A percentile compares a stretch with the other conserved stretches of the same genome.
These are phyloP conservation scores for Avahi laniger DNA, from an alignment of 2,797 vertebrate genomes.

Conservation along the genomic window DNA sequence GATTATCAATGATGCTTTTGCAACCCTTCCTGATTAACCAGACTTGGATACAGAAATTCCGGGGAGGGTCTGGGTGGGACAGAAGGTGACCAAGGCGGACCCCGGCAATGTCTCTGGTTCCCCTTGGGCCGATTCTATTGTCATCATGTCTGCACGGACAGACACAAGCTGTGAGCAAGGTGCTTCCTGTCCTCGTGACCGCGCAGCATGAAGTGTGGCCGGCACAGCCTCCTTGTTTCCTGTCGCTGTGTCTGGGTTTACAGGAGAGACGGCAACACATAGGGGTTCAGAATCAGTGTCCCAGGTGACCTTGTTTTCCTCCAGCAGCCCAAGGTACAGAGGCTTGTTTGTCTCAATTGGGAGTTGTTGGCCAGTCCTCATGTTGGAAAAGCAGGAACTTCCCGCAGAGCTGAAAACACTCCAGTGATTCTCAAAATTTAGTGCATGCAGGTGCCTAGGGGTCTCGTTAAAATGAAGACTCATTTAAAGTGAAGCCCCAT, in stretches of 20 bases:
- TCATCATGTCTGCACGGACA: not conserved
- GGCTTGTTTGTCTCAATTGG: not conserved
- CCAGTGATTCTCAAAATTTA: not conserved
- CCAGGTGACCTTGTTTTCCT: not conserved
- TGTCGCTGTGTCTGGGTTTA: not conserved
- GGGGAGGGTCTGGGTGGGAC: not conserved
- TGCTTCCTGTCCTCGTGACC: constrained; percentile 22
- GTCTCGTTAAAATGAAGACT: not conserved
- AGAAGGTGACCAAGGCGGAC: not conserved
- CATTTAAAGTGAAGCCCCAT: not conserved
- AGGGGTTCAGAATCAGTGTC: not conserved
- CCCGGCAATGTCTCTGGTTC: not conserved
- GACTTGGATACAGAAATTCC: not conserved
- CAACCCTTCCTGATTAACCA: not conserved
- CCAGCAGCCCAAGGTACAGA: not conserved
- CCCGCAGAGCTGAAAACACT: not conserved
- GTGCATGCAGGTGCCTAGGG: not conserved
- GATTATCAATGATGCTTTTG: not conserved
- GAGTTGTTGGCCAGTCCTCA: not conserved
- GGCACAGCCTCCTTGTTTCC: not conserved
- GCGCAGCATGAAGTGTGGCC: not conserved
- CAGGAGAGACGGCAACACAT: not conserved
- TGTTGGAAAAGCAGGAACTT: not conserved
- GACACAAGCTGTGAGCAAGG: not conserved
- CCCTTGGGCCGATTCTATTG: not conserved